These are phyloP conservation scores for Mycteria americana DNA, from an alignment of 2,797 vertebrate genomes.

Conservation along the genomic window DNA sequence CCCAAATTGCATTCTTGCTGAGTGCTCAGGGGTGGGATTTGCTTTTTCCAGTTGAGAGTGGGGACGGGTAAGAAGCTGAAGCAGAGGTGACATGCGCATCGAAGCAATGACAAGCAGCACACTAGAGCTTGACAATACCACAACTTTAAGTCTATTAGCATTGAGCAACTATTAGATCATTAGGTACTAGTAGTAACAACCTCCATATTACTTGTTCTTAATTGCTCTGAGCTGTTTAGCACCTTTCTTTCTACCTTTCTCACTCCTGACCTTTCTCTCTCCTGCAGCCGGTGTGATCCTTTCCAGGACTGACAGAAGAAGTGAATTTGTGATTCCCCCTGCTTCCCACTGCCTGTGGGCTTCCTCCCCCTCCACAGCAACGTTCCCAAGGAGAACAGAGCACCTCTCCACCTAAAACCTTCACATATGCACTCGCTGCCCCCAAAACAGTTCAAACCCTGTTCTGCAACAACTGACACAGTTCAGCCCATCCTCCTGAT, in stretches of 20 bases:
- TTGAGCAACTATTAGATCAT: not conserved
- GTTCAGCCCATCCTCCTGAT: not conserved
- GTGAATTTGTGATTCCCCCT: not conserved
- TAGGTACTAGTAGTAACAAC: not conserved
- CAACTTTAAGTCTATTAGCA: not conserved
- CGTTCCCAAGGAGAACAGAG: not conserved
- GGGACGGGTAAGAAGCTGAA: not conserved
- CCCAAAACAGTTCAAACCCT: not conserved
- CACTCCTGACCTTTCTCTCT: not conserved
- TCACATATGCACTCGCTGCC: not conserved
- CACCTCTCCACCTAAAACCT: not conserved
- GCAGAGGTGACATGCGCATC: not conserved
- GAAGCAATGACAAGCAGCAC: not conserved
- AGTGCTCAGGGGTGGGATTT: not conserved
- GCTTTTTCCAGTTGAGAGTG: not conserved
- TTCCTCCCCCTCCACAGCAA: not conserved
- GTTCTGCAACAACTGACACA: not conserved
- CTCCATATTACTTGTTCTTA: not conserved
- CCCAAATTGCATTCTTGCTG: not conserved
- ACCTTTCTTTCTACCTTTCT: not conserved
- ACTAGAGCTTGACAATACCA: not conserved
- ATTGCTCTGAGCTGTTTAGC: not conserved
- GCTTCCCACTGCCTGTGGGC: not conserved
- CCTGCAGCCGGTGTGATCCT: accelerated
- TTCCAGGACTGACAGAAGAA: not conserved